Conservation (phyloP, 1,140 invertebrate genomes). For the Ceratosolen solmsi region DNA sequence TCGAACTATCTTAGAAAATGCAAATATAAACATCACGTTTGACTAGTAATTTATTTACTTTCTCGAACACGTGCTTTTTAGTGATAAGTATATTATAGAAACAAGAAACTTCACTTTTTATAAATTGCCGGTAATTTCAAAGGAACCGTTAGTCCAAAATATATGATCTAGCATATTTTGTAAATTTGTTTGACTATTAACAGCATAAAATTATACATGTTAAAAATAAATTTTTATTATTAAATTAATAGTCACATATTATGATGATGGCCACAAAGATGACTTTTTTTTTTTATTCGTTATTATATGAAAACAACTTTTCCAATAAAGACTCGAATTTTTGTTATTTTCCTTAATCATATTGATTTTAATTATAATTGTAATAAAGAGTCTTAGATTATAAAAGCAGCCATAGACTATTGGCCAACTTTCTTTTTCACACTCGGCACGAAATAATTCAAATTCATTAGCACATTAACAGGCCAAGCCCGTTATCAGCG, state of each 20-base stretch:
- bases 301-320: background rate
- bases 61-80: too few species aligned
- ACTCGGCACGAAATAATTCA: too few species aligned
- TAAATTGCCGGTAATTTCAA: background rate
- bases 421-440: too few species aligned
- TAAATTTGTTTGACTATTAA: background rate
- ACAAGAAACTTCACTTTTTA: background rate
- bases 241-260: background rate
- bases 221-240: background rate
- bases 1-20: too few species aligned
- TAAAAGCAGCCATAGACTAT: too few species aligned
- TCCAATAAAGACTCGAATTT: background rate
- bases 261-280: background rate
- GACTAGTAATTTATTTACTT: too few species aligned
- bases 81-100: background rate
- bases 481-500: background rate
- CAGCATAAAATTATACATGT: background rate
- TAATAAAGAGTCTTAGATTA: too few species aligned
- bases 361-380: too few species aligned
- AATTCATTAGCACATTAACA: background rate
- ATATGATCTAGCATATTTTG: background rate
- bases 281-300: background rate
- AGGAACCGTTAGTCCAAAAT: background rate
- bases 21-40: too few species aligned
- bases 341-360: too few species aligned